These are phyloP conservation scores for Aulostomus chinensis DNA, from an alignment of 2,797 vertebrate species.

Conservation along the genomic window DNA sequence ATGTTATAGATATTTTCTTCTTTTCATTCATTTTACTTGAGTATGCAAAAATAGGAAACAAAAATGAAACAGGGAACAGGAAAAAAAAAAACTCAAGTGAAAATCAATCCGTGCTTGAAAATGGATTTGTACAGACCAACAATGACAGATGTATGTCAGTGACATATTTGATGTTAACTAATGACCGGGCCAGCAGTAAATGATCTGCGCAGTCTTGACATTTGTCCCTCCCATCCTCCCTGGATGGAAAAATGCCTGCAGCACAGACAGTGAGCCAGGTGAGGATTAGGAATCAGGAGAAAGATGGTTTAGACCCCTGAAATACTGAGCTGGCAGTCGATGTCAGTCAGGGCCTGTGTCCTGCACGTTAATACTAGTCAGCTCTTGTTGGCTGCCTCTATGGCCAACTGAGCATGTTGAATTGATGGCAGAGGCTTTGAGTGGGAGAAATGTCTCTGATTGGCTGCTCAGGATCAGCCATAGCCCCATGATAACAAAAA, in stretches of 20 bases:
- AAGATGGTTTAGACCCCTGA: slow-evolving; percentile 42
- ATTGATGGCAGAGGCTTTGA: too few relatives aligned
- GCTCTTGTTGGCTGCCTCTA: too few relatives aligned
- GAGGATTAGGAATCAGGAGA: slow-evolving; percentile 15
- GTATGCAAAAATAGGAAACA: neutral
- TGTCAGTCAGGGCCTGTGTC: too few relatives aligned
- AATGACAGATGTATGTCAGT: slow-evolving; percentile 5
- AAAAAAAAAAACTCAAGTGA: too few relatives aligned
- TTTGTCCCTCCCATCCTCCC: slow-evolving; percentile 18
- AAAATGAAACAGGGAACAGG: neutral
- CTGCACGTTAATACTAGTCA: too few relatives aligned
- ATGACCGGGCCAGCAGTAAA: slow-evolving; percentile 30
- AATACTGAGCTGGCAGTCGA: too few relatives aligned
- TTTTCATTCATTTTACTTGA: neutral
- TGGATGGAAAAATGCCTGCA: slow-evolving; percentile 36
- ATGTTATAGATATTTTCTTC: neutral
- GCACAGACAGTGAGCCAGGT: slow-evolving; percentile 23
- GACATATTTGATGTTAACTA: slow-evolving; percentile 33
- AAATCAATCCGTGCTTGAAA: slow-evolving; percentile 13
- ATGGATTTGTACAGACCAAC: slow-evolving; percentile 21
- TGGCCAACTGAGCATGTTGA: too few relatives aligned
- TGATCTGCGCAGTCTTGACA: slow-evolving; percentile 46
- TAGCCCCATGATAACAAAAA: too few relatives aligned
- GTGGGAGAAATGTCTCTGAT: too few relatives aligned
- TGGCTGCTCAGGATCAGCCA: too few relatives aligned